phyloP scores from a whole-genome alignment of 2,113 vertebrate genomes.

The Prunella fulvescens region DNA sequence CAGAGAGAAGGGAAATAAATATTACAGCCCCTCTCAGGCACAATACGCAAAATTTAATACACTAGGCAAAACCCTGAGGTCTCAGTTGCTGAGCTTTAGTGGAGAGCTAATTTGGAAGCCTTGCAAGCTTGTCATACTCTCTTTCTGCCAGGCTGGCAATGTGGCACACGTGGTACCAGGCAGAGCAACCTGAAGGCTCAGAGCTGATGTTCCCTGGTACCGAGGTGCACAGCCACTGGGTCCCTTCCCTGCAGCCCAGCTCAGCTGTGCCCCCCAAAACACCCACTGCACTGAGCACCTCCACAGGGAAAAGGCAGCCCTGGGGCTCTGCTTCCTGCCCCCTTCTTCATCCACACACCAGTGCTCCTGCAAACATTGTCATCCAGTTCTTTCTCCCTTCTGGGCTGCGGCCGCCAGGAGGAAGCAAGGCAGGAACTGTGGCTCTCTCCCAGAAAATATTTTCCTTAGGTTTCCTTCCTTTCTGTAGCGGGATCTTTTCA shows the following conservation, averaged over 20 bases:
- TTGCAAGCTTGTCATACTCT: not conserved
- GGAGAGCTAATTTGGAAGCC: not conserved
- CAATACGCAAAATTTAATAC: not conserved
- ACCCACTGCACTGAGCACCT: not conserved
- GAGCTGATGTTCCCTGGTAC: not conserved
- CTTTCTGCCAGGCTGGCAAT: not conserved
- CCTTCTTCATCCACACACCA: not conserved
- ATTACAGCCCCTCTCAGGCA: not conserved
- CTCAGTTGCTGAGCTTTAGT: not conserved
- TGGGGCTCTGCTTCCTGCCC: not conserved
- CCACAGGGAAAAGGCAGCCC: not conserved
- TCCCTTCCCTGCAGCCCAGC: not conserved
- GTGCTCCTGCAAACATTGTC: not conserved
- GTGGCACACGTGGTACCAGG: accelerated
- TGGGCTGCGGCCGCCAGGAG: accelerated
- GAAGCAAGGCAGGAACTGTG: not conserved
- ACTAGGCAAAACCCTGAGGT: not conserved
- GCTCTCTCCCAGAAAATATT: not conserved
- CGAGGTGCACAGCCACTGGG: accelerated
- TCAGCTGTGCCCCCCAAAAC: not conserved
- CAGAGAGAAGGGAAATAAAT: not conserved
- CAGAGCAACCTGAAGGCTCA: not conserved
- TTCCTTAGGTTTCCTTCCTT: not conserved
- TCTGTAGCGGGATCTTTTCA: not conserved
- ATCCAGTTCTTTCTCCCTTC: not conserved